Evolutionary conservation across 2,888 invertebrate species (phyloP).

Genomic region (Noctuana brunneofusca): DNA sequence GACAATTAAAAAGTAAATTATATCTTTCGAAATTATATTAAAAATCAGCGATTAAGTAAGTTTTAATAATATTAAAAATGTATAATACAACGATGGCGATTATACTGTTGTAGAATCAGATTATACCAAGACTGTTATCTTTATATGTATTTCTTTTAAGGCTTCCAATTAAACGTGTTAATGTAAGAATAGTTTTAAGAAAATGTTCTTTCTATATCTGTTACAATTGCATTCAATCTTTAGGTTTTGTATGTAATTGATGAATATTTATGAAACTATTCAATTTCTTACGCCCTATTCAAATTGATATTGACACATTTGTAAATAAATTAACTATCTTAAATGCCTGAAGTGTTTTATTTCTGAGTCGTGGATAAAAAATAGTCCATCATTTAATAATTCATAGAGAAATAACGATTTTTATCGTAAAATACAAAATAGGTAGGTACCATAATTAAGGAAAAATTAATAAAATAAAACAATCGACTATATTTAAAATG

Average conservation of each 20-base stretch:
- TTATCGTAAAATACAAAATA: too few relatives aligned
- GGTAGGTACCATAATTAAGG: too few relatives aligned
- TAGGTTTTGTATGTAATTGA: conserved; percentile 13
- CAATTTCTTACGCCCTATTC: conserved; percentile 16
- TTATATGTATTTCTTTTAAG: conserved; percentile 17
- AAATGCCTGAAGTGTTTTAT: too few relatives aligned
- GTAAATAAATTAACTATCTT: conserved; percentile 23
- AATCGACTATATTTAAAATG: conserved; percentile 53
- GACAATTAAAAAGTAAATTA: too few relatives aligned
- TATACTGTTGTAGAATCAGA: neutral
- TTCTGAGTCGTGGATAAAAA: too few relatives aligned
- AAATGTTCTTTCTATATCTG: conserved; percentile 18
- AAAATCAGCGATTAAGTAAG: too few relatives aligned
- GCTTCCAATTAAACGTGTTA: conserved; percentile 23
- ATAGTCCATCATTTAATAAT: too few relatives aligned
- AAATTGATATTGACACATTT: conserved; percentile 25
- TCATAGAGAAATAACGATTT: too few relatives aligned
- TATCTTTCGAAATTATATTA: too few relatives aligned
- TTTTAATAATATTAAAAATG: too few relatives aligned
- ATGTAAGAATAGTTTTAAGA: conserved; percentile 12
- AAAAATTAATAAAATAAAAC: conserved; percentile 39
- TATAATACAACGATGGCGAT: neutral
- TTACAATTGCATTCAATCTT: conserved; percentile 12
- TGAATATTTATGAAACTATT: conserved; percentile 9
- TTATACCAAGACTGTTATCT: conserved; percentile 29